Base-by-base conservation (phyloP, 2,888 invertebrate species). In the Orchesella flavescens region DNA sequence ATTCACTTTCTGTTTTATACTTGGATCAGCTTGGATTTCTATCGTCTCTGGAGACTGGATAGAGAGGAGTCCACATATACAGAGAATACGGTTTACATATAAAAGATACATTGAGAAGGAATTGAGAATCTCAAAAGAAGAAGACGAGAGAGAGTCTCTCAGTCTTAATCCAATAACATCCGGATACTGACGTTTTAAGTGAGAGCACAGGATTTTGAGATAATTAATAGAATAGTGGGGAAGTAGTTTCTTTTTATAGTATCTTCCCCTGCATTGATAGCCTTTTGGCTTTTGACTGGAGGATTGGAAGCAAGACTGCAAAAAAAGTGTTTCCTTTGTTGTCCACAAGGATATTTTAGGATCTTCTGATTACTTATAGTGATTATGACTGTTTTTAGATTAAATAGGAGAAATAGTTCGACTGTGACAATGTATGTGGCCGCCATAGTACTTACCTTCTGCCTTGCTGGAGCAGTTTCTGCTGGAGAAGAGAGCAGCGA, bases 381-480 rank as follows among this genome's bases (percentile, higher is more conserved):
- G 55, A 34, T 34, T 34, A 71, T 71, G 69, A 24, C 46, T 68
- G 13, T 49, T 68, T 23, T 23, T 49, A 68, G 55, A 71, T 10
- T n/a, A n/a, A 23, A 24, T 53, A 71, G 55, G 69, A 53, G 55
- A 71, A 34, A 19, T 71, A 24, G 24, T 55, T 34, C 17, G 19
- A 53, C 21, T 17, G 63, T 24, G 57, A 19, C 57, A 69, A 78
- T 78, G 78, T 61, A 78, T 49, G 69, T 78, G 78, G 24, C 78
- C 69, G 71, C 61, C 59, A 69, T 63, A 78, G 78, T 78, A 78
- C 78, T 78, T 78, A 69, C 46, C 12, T n/a, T 24, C 17, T 78
- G 57, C 71, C 61, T 78, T 59, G 19, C 69, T 17, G 78, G 78
- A 61, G 5, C 78, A 0, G 61, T 68, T 46, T 23, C 78, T 23